Conservation (phyloP, 2,113 vertebrate genomes). For the Psilopogon haemacephalus region DNA sequence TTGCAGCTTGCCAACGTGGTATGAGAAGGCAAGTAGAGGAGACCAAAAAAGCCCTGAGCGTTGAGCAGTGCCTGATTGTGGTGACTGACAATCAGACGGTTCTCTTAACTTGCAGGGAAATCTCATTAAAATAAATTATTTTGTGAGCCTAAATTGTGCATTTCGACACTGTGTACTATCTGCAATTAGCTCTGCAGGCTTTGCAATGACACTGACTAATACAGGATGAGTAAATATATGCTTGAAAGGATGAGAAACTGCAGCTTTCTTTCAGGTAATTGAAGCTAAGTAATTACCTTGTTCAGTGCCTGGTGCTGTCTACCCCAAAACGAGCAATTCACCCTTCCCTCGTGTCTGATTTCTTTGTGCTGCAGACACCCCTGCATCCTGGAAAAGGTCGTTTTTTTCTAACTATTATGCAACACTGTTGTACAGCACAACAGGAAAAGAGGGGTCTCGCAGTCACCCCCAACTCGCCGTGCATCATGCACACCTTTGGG, state of each 20-base stretch:
- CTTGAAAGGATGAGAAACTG: background rate
- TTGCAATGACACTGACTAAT: background rate
- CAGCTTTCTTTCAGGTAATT: background rate
- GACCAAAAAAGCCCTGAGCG: background rate
- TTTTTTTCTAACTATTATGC: background rate
- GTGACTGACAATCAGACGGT: background rate
- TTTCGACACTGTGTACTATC: constrained; percentile 6
- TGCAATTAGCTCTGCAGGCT: constrained; percentile 2
- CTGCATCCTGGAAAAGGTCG: background rate
- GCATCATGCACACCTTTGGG: fast-evolving
- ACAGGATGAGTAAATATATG: background rate
- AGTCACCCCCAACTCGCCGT: fast-evolving
- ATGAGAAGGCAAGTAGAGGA: constrained; percentile 26
- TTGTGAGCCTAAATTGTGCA: background rate
- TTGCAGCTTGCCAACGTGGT: constrained; percentile 48
- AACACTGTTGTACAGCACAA: background rate
- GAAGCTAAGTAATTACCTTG: background rate
- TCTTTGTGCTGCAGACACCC: background rate
- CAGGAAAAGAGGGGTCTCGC: background rate
- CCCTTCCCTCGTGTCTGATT: background rate
- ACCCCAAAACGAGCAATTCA: background rate
- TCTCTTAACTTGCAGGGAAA: background rate
- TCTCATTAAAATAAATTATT: background rate
- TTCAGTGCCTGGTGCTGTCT: background rate
- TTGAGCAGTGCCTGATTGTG: background rate